Base-by-base conservation (phyloP, 53 echinoderm and acorn worm genomes). In the Astropecten irregularis region DNA sequence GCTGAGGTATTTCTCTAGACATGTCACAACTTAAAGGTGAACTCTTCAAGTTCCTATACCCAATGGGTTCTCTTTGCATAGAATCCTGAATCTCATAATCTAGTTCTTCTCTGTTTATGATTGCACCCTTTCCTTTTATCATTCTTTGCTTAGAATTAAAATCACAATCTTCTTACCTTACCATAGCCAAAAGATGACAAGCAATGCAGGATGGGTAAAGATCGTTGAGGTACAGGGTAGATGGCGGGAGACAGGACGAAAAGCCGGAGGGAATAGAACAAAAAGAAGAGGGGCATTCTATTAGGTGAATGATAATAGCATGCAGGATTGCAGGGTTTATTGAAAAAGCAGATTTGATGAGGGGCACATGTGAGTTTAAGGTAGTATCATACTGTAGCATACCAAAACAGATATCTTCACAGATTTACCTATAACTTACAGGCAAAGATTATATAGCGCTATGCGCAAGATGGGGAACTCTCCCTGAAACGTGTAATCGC, bases 111-210 rank as follows among this genome's bases (percentile, higher is more conserved):
- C 21, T 50, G 33, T 50, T 26, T 52, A 3, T 52, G 22, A n/a
- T 71, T 28, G 33, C 11, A 51, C 9, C 10, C 21, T 22, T 50
- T 20, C 9, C 19, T 3, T 34, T n/a, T n/a, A n/a, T n/a, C n/a
- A n/a, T n/a, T n/a, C n/a, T n/a, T 42, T 11, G 42, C 42, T 42
- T 42, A 6, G 42, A 42, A 6, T 42, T 58, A n/a, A 69, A 79
- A 79, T 48, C 63, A 79, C 79, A 40, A 47, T 46, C 79, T 61
- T 48, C 92, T 92, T 92, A 92, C 92, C 92, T 92, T 92, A 86
- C 92, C 92, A 83, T 68, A 69, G 92, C 92, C 92, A 92, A 89
- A 66, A 32, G 83, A 82, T 83, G 72, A 16, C 82, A 59, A 67
- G 82, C 88, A 63, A 59, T 49, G 48, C 64, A 48, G 21, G 61